Evolutionary conservation across 92 coral and sea anemone species (phyloP).

Genomic region (Isaurus tuberculatus): DNA sequence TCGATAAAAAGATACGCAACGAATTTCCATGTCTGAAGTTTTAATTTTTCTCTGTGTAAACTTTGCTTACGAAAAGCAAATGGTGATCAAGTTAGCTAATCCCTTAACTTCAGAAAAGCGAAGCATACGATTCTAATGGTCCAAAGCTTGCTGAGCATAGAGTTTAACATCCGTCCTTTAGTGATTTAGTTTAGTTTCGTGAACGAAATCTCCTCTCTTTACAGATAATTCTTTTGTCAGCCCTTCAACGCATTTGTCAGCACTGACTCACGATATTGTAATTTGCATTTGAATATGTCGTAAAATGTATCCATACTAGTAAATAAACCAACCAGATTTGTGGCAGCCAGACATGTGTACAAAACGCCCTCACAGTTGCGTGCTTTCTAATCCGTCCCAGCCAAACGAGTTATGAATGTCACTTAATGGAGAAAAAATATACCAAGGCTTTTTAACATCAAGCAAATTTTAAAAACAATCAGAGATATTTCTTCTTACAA

Average conservation of each 20-base stretch:
- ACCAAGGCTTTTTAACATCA: background rate
- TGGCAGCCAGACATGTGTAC: background rate
- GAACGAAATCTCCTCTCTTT: background rate
- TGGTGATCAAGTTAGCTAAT: slow-evolving; percentile 26
- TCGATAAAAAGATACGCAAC: slow-evolving; percentile 45
- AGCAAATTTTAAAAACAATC: slow-evolving; percentile 35
- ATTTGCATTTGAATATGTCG: slow-evolving; percentile 48
- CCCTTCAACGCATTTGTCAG: slow-evolving; percentile 24
- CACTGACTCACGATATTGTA: slow-evolving; percentile 1
- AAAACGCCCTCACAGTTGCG: background rate
- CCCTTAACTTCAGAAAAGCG: slow-evolving; percentile 9
- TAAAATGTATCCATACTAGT: slow-evolving; percentile 11
- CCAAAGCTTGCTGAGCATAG: background rate
- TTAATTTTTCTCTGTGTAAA: slow-evolving; percentile 48
- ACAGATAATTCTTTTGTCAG: slow-evolving; percentile 32
- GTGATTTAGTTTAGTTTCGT: slow-evolving; percentile 4
- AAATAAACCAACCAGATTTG: slow-evolving; percentile 10
- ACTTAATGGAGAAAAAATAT: background rate
- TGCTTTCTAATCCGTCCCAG: background rate
- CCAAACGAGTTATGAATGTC: background rate
- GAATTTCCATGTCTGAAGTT: slow-evolving; percentile 35
- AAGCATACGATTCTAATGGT: background rate
- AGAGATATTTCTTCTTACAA: background rate
- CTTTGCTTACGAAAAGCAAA: slow-evolving; percentile 30
- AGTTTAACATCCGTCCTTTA: background rate